These are phyloP conservation scores for Dicycla oo DNA, from an alignment of 2,888 invertebrate genomes.

Conservation along the genomic window DNA sequence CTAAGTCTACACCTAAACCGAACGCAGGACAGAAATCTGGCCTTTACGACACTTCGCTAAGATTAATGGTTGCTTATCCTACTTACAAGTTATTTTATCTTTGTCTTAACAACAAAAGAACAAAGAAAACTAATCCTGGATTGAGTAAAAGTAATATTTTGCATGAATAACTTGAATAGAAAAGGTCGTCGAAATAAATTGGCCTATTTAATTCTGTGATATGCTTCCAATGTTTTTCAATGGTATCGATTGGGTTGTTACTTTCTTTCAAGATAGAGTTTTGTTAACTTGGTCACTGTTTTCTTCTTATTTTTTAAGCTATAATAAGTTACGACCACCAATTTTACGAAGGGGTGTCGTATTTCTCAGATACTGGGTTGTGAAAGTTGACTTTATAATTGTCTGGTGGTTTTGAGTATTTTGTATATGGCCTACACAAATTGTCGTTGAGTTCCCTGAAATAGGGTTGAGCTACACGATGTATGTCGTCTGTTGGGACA, in stretches of 20 bases:
- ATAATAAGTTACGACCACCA: too few species aligned
- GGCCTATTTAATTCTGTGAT: constrained; percentile 35
- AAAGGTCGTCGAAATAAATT: constrained; percentile 52
- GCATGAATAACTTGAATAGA: constrained; percentile 53
- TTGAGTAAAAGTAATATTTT: constrained; percentile 58
- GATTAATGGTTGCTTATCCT: constrained; percentile 56
- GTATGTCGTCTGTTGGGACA: too few species aligned
- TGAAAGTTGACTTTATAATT: too few species aligned
- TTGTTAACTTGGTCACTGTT: not conserved
- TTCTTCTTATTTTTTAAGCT: not conserved
- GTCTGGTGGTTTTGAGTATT: too few species aligned
- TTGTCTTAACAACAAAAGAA: constrained; percentile 50
- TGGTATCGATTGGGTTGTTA: constrained; percentile 25
- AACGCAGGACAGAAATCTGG: constrained; percentile 45
- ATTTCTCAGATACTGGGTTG: not conserved
- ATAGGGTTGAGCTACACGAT: too few species aligned
- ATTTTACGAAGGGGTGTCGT: not conserved
- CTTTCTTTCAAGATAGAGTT: constrained; percentile 19
- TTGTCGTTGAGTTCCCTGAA: too few species aligned
- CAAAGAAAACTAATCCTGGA: constrained; percentile 56
- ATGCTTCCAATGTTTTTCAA: constrained; percentile 28
- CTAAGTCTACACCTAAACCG: constrained; percentile 44
- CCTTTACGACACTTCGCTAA: constrained; percentile 38
- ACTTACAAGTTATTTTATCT: constrained; percentile 57
- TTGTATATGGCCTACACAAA: too few species aligned